Base-by-base conservation (phyloP, 2,888 invertebrate genomes). In the Stenichneumon culpator region DNA sequence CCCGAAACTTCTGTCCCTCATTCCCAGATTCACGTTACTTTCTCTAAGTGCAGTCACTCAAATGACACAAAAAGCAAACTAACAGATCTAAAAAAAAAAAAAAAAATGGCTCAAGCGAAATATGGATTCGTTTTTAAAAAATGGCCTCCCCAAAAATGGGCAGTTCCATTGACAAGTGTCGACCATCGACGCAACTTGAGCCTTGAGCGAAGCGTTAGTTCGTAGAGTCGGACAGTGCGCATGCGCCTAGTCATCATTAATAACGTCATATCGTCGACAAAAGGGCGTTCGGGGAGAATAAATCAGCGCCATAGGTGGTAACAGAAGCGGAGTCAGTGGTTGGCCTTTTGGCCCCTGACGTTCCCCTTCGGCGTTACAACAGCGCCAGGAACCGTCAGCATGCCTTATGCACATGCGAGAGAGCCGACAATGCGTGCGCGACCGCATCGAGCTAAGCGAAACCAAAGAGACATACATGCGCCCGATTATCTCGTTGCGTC, bases 281-380 rank as follows among this genome's bases (percentile, higher is more conserved):
- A 83, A 74, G 81, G 44, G 68, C 65, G 70, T 78, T 68, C 52
- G 68, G 70, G 72, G 39, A 65, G 74, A 82, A 87, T 87, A 86
- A 87, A 90, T 89, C 88, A 87, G 80, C 82, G 39, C 88, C 85
- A 83, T 91, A 89, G 90, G 91, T 89, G 89, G 90, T 84, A 84
- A 81, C 60, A 84, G 80, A 87, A 32, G 39, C 57, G 80, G 74
- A 69, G 69, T 54, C 86, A 68, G 84, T 47, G 84, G 84, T 82
- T 69, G 78, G 54, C 84, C 84, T 82, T 63, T 84, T 84, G 84
- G 65, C 84, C 82, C 57, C 52, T 4, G 25, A 16, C 14, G 44
- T 47, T 81, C 69, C 78, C 69, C 63, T 16, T 44, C 63, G 50
- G 39, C 83, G 9, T 52, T 57, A 32, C 67, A 67, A 68, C 67